Conservation (phyloP, 1,140 invertebrate genomes). For the Copidosoma floridanum region DNA sequence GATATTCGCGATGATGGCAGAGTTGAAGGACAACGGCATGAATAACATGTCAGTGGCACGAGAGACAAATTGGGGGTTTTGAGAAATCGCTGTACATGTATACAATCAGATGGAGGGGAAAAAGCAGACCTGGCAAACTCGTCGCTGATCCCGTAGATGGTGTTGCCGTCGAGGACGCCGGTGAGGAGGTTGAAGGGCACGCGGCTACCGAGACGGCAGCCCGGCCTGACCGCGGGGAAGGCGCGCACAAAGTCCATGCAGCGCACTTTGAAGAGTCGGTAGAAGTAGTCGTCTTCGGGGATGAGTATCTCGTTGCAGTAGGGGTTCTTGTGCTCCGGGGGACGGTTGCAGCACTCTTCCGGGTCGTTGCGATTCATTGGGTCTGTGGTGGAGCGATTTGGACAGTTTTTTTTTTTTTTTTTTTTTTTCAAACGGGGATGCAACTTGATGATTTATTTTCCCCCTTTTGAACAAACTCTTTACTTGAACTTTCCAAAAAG, state of each 20-base stretch:
- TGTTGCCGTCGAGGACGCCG: slow-evolving; percentile 79
- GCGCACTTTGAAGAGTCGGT: slow-evolving; percentile 76
- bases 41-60: no score
- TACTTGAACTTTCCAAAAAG: no score
- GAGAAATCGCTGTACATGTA: no score
- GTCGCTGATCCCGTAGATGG: slow-evolving; percentile 81
- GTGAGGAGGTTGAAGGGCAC: slow-evolving; percentile 81
- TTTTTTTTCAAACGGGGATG: no score
- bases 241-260: slow-evolving; percentile 87
- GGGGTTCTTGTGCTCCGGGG: slow-evolving; percentile 77
- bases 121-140: slow-evolving; percentile 65
- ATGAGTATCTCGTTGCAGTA: slow-evolving; percentile 90
- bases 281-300: slow-evolving; percentile 90
- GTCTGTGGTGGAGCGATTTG: no score
- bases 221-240: slow-evolving; percentile 78
- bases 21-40: no score
- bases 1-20: slow-evolving; percentile 13
- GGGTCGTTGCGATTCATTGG: slow-evolving; percentile 81
- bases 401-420: no score
- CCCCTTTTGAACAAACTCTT: no score
- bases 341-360: slow-evolving; percentile 81
- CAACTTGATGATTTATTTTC: no score
- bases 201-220: slow-evolving; percentile 78
- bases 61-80: no score
- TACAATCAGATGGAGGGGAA: no score